A percentile compares a stretch with the other conserved stretches of the same genome.
Evolutionary conservation across 2,113 vertebrate genomes (phyloP).

Genomic region (Albula goreensis): DNA sequence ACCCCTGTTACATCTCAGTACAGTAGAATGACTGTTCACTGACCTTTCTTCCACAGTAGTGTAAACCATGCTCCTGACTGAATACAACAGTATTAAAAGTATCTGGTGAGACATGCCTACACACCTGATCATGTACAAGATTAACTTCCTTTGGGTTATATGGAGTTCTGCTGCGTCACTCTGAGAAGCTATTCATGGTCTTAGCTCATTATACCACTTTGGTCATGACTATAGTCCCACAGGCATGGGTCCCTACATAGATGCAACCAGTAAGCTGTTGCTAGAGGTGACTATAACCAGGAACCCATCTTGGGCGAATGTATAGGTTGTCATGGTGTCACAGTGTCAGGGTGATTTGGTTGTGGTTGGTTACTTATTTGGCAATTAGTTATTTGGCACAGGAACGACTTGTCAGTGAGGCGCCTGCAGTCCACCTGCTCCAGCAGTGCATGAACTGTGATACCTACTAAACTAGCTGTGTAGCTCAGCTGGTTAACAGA

Average conservation of each 20-base stretch:
- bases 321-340: too few relatives aligned
- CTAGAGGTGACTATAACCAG: too few relatives aligned
- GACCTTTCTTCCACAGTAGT: not conserved
- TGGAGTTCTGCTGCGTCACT: not conserved
- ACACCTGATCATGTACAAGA: not conserved
- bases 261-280: too few relatives aligned
- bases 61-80: not conserved
- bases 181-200: not conserved
- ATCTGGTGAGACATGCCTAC: not conserved
- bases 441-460: too few relatives aligned
- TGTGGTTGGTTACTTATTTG: too few relatives aligned
- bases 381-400: too few relatives aligned
- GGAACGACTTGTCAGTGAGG: too few relatives aligned
- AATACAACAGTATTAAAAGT: not conserved
- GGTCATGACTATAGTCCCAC: not conserved
- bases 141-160: not conserved
- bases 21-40: not conserved
- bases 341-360: too few relatives aligned
- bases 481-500: too few relatives aligned
- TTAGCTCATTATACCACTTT: not conserved
- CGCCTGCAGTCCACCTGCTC: too few relatives aligned
- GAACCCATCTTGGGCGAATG: too few relatives aligned
- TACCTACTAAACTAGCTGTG: too few relatives aligned
- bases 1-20: not conserved
- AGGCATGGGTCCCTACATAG: not conserved